These are phyloP conservation scores for Pinna nobilis DNA, from an alignment of 1,140 invertebrate species.

Conservation along the genomic window DNA sequence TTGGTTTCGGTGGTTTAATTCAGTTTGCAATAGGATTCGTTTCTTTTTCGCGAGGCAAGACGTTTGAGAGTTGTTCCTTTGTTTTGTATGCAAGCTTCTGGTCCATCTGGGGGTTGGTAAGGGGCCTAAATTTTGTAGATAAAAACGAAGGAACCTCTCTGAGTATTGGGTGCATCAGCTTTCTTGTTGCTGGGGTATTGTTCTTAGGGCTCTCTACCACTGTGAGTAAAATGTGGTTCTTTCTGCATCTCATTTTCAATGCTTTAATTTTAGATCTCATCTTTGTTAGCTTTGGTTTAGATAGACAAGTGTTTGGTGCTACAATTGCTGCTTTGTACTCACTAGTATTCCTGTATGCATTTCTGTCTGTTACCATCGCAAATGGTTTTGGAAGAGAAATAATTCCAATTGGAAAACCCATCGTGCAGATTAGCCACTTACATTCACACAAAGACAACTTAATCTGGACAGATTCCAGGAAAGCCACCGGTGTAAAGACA, in stretches of 20 bases:
- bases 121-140: slow-evolving; percentile 41
- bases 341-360: slow-evolving; percentile 55
- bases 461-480: slow-evolving; percentile 53
- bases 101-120: slow-evolving; percentile 58
- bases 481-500: slow-evolving; percentile 54
- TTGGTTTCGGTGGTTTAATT: slow-evolving; percentile 52
- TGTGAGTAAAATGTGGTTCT: slow-evolving; percentile 55
- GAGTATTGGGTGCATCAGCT: slow-evolving; percentile 44
- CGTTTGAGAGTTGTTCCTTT: slow-evolving; percentile 62
- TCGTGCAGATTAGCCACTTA: slow-evolving; percentile 57
- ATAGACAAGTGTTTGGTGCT: slow-evolving; percentile 47
- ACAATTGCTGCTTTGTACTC: slow-evolving; percentile 51
- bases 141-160: slow-evolving; percentile 23
- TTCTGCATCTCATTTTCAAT: slow-evolving; percentile 49
- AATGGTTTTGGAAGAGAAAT: slow-evolving; percentile 48
- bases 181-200: slow-evolving; percentile 48
- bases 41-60: slow-evolving; percentile 55
- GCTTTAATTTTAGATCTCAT: slow-evolving; percentile 52
- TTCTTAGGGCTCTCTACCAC: slow-evolving; percentile 49
- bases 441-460: slow-evolving; percentile 48
- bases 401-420: slow-evolving; percentile 57
- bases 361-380: slow-evolving; percentile 49
- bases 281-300: slow-evolving; percentile 40
- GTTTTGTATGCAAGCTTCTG: slow-evolving; percentile 54
- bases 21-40: slow-evolving; percentile 56